Evolutionary conservation across 2,797 vertebrate species (phyloP).

Genomic region (Chiloscyllium punctatum): DNA sequence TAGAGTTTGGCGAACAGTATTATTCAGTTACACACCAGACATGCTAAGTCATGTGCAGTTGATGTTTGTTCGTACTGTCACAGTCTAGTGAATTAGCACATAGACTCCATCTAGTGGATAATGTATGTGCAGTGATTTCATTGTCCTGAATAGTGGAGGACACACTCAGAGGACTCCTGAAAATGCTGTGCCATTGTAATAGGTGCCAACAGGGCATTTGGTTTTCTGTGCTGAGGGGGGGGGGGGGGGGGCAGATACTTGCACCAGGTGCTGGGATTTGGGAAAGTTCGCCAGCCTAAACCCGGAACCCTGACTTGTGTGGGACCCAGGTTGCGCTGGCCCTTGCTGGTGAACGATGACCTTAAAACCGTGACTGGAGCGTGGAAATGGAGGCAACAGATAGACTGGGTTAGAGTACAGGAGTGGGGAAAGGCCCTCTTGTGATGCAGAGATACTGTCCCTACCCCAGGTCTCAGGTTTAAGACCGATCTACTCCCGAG

Average conservation of each 20-base stretch:
- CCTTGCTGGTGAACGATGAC: background rate
- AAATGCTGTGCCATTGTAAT: background rate
- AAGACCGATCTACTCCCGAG: too few relatives aligned
- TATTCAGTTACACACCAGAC: background rate
- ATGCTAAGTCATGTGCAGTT: background rate
- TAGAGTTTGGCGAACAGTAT: background rate
- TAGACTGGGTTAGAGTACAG: too few relatives aligned
- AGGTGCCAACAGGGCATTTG: background rate
- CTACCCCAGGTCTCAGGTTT: too few relatives aligned
- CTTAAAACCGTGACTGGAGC: too few relatives aligned
- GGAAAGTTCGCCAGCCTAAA: background rate
- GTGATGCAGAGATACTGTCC: too few relatives aligned
- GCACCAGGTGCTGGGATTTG: background rate
- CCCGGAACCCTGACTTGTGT: background rate
- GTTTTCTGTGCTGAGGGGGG: background rate
- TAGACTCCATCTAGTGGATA: conserved; percentile 18
- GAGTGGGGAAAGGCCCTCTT: background rate
- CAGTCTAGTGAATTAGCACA: background rate
- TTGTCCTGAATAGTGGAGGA: background rate
- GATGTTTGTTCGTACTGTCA: background rate
- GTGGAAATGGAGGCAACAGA: background rate
- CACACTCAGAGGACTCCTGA: too few relatives aligned
- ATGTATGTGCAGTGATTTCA: background rate
- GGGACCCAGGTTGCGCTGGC: background rate
- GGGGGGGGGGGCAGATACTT: background rate